Evolutionary conservation across 2,797 vertebrate species (phyloP).

Genomic region (Loris lydekkerianus): DNA sequence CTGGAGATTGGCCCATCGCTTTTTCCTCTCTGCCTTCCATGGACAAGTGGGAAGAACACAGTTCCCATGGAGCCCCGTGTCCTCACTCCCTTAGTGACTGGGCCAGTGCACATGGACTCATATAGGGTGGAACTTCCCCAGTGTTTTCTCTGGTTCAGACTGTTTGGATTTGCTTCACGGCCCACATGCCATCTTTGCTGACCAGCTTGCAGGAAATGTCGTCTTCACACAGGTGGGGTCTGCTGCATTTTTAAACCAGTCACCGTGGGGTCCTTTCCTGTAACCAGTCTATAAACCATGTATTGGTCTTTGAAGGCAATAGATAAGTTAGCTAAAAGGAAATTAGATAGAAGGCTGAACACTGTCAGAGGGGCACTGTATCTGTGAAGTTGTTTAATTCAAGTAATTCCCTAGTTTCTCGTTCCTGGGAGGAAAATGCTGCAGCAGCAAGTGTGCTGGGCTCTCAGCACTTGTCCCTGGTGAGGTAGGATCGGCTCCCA

Average conservation of each 20-base stretch:
- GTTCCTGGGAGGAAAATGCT: not conserved
- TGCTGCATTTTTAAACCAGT: not conserved
- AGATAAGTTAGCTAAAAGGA: not conserved
- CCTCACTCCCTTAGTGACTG: not conserved
- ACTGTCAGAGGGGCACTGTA: not conserved
- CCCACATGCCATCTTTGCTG: not conserved
- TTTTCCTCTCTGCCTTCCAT: not conserved
- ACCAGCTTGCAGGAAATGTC: not conserved
- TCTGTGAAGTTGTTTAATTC: not conserved
- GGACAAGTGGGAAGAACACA: not conserved
- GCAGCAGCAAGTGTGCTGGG: not conserved
- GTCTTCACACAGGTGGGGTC: not conserved
- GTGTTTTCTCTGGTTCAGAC: not conserved
- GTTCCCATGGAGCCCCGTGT: not conserved
- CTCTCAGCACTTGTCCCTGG: not conserved
- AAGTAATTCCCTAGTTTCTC: not conserved
- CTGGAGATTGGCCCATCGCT: not conserved
- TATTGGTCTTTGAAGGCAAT: not conserved
- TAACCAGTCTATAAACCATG: not conserved
- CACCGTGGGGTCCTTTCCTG: not conserved
- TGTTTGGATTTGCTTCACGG: slow-evolving; percentile 11
- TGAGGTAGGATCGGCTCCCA: not conserved
- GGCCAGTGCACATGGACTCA: not conserved
- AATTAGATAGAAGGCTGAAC: not conserved
- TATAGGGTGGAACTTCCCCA: not conserved